phyloP scores from a whole-genome alignment of 2,797 vertebrate species.

The Fistularia commersonii region DNA sequence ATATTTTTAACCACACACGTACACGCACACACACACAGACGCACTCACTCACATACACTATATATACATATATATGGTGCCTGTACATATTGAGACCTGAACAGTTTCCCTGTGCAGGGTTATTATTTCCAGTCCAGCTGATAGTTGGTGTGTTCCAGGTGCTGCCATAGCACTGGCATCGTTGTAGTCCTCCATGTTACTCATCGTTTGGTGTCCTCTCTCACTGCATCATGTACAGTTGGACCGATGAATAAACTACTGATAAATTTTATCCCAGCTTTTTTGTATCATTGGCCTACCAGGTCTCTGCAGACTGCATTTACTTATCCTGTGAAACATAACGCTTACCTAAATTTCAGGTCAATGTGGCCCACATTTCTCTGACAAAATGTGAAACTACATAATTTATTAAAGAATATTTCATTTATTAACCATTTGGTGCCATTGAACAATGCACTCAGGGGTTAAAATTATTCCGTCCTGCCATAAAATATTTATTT shows the following conservation, averaged over 20 bases:
- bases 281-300: conserved; percentile 18
- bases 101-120: conserved; percentile 60
- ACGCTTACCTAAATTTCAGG: too few relatives aligned
- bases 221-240: conserved; percentile 78
- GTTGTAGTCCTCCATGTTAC: conserved; percentile 64
- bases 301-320: background rate
- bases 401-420: too few relatives aligned
- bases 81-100: conserved; percentile 63
- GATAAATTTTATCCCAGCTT: conserved; percentile 68
- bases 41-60: conserved; percentile 26
- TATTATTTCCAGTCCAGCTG: conserved; percentile 63
- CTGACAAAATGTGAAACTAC: too few relatives aligned
- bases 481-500: too few relatives aligned
- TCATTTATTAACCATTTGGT: too few relatives aligned
- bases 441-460: too few relatives aligned
- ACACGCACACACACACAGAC: conserved; percentile 21
- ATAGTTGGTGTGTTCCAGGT: conserved; percentile 71
- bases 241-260: conserved; percentile 74
- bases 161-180: conserved; percentile 70
- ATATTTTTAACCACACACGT: conserved; percentile 61
- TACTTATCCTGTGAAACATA: too few relatives aligned
- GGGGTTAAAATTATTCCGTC: too few relatives aligned
- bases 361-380: too few relatives aligned
- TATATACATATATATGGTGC: conserved; percentile 35
- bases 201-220: conserved; percentile 69